A percentile compares a stretch with the other conserved stretches of the same genome.
Evolutionary conservation across 2,113 vertebrate genomes (phyloP).

Genomic region (Paradisaea rubra): DNA sequence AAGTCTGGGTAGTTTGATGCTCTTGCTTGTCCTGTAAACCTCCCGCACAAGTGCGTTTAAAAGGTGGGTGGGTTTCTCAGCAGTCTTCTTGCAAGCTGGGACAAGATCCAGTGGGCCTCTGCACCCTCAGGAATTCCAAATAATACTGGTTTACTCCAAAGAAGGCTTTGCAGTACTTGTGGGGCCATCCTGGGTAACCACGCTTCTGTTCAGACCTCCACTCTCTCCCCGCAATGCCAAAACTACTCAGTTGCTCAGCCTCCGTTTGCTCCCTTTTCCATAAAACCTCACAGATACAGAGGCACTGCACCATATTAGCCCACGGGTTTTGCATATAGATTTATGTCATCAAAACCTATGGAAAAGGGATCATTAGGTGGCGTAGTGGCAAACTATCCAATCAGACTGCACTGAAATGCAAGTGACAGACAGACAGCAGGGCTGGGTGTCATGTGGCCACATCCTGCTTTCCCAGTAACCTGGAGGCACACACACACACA

Average conservation of each 20-base stretch:
- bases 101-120: not conserved
- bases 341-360: not conserved
- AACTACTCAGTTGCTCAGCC: not conserved
- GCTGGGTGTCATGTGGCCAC: rapidly evolving
- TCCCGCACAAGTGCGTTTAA: not conserved
- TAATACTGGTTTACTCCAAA: not conserved
- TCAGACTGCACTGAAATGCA: not conserved
- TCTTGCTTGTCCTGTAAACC: not conserved
- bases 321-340: not conserved
- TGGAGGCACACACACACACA: not conserved
- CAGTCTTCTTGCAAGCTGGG: not conserved
- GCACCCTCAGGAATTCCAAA: not conserved
- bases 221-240: not conserved
- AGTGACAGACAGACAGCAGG: not conserved
- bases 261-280: rapidly evolving
- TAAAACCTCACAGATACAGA: not conserved
- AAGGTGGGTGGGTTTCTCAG: not conserved
- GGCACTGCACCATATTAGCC: not conserved
- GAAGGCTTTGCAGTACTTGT: not conserved
- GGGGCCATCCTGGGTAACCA: not conserved
- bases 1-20: not conserved
- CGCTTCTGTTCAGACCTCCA: not conserved
- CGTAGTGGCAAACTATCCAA: not conserved
- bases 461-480: not conserved
- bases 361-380: not conserved